Evolutionary conservation across 2,888 invertebrate genomes (phyloP).

Genomic region (Laspeyria flexula): DNA sequence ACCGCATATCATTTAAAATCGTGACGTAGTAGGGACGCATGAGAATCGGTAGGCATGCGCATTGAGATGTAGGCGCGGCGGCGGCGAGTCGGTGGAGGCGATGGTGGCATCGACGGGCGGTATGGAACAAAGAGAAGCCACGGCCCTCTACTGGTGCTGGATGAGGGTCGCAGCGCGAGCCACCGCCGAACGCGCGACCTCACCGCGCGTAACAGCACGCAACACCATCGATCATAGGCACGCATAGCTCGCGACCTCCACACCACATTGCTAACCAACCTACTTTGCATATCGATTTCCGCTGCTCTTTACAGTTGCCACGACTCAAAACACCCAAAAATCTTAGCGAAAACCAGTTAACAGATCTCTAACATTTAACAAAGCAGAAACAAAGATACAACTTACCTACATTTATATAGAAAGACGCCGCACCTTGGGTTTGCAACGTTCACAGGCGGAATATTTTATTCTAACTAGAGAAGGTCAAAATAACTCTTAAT

Average conservation of each 20-base stretch:
- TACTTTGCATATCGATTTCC: slow-evolving; percentile 70
- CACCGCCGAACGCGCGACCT: slow-evolving; percentile 54
- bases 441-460: no score
- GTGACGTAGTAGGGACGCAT: slow-evolving; percentile 73
- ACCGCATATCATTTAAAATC: slow-evolving; percentile 70
- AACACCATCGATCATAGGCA: slow-evolving; percentile 75
- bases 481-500: background rate
- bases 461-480: background rate
- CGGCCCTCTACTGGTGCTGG: slow-evolving; percentile 56
- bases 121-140: slow-evolving; percentile 69
- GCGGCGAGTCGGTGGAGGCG: slow-evolving; percentile 62
- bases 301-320: slow-evolving; percentile 38
- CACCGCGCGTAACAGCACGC: slow-evolving; percentile 63
- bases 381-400: background rate
- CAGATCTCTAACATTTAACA: background rate
- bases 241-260: slow-evolving; percentile 67
- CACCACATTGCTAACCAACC: slow-evolving; percentile 62
- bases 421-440: no score
- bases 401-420: background rate
- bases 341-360: slow-evolving; percentile 3
- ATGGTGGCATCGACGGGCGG: slow-evolving; percentile 61
- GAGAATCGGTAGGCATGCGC: slow-evolving; percentile 77
- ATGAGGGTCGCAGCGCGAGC: slow-evolving; percentile 56
- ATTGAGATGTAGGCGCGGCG: slow-evolving; percentile 72
- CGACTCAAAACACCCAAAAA: slow-evolving; percentile 36